A percentile compares a stretch with the other conserved stretches of the same genome.
Evolutionary conservation across 2,888 invertebrate genomes (phyloP).

Genomic region (Dexiosoma caninum): DNA sequence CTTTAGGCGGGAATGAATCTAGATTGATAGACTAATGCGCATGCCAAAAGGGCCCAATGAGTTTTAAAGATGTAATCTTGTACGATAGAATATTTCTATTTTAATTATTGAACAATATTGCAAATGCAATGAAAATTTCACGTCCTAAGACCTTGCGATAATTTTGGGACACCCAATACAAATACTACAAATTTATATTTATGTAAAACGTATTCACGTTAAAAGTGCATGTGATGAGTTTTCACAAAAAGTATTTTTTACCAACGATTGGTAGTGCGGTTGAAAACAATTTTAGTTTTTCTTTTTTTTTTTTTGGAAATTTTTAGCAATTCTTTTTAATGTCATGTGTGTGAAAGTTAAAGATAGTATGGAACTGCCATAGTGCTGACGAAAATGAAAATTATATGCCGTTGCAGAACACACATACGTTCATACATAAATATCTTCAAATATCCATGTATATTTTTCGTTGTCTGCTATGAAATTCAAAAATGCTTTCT

Average conservation of each 20-base stretch:
- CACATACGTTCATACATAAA: not conserved
- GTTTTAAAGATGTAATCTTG: too few relatives aligned
- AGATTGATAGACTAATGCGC: too few relatives aligned
- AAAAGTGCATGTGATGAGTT: conserved; percentile 38
- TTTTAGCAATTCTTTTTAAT: conserved; percentile 27
- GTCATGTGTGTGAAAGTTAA: conserved; percentile 30
- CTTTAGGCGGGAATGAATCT: too few relatives aligned
- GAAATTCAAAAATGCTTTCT: conserved; percentile 6
- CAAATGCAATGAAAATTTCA: too few relatives aligned
- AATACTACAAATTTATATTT: not conserved
- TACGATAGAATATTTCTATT: too few relatives aligned
- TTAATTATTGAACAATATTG: too few relatives aligned
- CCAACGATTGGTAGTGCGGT: conserved; percentile 40
- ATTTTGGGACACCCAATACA: too few relatives aligned
- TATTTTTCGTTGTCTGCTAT: not conserved
- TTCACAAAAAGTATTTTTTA: conserved; percentile 28
- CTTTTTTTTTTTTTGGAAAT: not conserved
- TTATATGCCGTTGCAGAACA: not conserved
- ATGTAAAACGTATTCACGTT: not conserved
- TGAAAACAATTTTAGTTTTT: not conserved
- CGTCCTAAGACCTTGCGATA: too few relatives aligned
- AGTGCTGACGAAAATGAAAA: conserved; percentile 23
- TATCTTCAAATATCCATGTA: not conserved
- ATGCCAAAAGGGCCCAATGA: too few relatives aligned
- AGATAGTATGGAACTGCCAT: conserved; percentile 15